A percentile compares a stretch with the other conserved stretches of the same genome.
These are phyloP conservation scores for Lycocerus yunnanus DNA, from an alignment of 2,888 invertebrate species.

Conservation along the genomic window DNA sequence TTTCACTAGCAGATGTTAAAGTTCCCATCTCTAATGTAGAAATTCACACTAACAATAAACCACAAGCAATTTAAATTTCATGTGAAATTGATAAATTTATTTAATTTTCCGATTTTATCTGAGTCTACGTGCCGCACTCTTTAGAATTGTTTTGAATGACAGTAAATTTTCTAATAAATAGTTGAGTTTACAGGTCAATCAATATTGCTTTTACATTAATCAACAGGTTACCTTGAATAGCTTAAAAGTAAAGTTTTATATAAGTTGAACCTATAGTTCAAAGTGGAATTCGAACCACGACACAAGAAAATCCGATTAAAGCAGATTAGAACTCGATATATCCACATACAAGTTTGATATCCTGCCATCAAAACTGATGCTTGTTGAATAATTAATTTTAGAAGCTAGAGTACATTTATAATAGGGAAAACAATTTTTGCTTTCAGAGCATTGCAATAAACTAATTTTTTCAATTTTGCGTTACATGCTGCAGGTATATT, in stretches of 20 bases:
- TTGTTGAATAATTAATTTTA: too few species aligned
- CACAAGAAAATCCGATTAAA: too few species aligned
- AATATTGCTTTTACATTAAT: too few species aligned
- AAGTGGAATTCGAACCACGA: neutral
- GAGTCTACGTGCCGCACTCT: neutral
- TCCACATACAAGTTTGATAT: neutral
- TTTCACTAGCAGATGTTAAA: neutral
- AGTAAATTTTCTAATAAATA: too few species aligned
- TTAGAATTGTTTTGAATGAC: neutral
- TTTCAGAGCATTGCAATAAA: neutral
- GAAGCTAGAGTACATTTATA: neutral
- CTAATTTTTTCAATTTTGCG: neutral
- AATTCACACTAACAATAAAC: neutral
- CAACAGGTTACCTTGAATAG: too few species aligned
- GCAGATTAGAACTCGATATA: too few species aligned
- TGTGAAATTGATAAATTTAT: neutral
- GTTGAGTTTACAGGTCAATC: neutral
- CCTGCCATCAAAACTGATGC: neutral
- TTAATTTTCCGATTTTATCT: neutral
- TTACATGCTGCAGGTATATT: neutral
- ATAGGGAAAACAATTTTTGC: neutral
- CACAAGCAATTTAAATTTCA: neutral
- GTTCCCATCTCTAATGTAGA: neutral
- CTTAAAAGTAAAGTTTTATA: too few species aligned
- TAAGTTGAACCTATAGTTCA: too few species aligned